Evolutionary conservation across 2,113 vertebrate species (phyloP), one percentile per base, ranked within the genome.

Genomic region (Actinemys pallida): DNA sequence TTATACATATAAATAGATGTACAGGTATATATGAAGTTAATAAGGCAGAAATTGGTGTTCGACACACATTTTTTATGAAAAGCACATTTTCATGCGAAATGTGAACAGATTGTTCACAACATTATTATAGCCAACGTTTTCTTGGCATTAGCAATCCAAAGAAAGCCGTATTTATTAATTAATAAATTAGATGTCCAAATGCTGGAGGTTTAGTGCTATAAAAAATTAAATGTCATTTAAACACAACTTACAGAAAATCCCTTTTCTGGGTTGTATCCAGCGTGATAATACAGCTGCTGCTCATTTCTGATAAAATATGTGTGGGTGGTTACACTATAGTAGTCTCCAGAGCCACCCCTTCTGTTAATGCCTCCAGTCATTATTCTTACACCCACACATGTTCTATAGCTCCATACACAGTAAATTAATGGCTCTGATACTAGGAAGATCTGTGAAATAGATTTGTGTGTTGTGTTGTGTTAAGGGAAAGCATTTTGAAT

Each of bases 261-360:
- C 75, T 29, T 76, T 82, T 31, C 49, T 8, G 78, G 72, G 75
- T 81, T 50, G 79, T 56, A 85, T 91, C 19, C 75, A 19, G 85
- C 14, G 52, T 62, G 17, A 3, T 93, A 93, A 95, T 95, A 96
- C 95, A 94, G 94, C 92, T 84, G 89, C 91, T 92, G 84, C 91
- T 95, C 94, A 91, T 91, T 94, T 94, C 57, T 82, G 87, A 76
- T 91, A 54, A 85, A 10, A 24, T 4, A 24, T 12, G 8, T 1
- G 91, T 83, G 91, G 93, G 90, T 85, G 90, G 90, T 69, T 85
- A 25, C 1, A 72, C 92, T 78, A 84, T 90, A 81, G 88, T 24
- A 42, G n/a, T 75, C 88, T 65, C 90, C 52, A 65, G 20, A 49
- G 84, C 90, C 81, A 45, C 84, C 81, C 72, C 62, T 80, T 82